Evolutionary conservation across 2,797 vertebrate genomes (phyloP), one percentile per base, ranked within the genome.

Genomic region (Hoplostethus mediterraneus): DNA sequence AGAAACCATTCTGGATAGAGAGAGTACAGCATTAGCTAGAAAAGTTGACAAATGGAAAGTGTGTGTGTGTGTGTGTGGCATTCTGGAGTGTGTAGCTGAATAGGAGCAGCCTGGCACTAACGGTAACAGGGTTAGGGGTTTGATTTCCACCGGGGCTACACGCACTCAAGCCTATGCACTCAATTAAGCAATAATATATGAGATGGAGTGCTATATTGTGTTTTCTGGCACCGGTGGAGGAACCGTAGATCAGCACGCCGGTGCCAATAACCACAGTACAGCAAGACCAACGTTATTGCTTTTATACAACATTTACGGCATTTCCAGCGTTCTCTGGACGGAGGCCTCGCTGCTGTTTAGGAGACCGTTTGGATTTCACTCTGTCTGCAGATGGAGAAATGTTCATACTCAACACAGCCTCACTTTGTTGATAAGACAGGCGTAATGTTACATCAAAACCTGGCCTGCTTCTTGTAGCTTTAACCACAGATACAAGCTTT

Each of bases 211-310:
- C 28, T 28, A 42, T 0, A 13, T 57, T 14, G 44, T 3, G 48
- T 57, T 72, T 79, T 40, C 38, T 83, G 82, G 84, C 83, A 81
- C 75, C 77, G 16, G 21, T 2, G 49, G 53, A 86, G 67, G 76
- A 81, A 79, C 78, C 77, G 83, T 55, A 80, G 75, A 83, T 79
- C 67, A 62, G 75, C 33, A 33, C 4, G 6, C 33, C 33, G 33
- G 33, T 33, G 33, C 38, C 73, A 17, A 69, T 42, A 63, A 67
- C 62, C 14, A n/a, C 60, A 36, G 1, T 21, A 21, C 21, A 21
- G 21, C 21, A 21, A 21, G 21, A 21, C 21, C 21, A 1, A 21
- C 1, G 21, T 21, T 21, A 21, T 21, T 21, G 21, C 21, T 21
- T 21, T 21, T 56, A 61, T 53, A 57, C 66, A 63, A 56, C 42